Evolutionary conservation across 1,140 invertebrate genomes (phyloP).

Genomic region (Neodiprion lecontei): DNA sequence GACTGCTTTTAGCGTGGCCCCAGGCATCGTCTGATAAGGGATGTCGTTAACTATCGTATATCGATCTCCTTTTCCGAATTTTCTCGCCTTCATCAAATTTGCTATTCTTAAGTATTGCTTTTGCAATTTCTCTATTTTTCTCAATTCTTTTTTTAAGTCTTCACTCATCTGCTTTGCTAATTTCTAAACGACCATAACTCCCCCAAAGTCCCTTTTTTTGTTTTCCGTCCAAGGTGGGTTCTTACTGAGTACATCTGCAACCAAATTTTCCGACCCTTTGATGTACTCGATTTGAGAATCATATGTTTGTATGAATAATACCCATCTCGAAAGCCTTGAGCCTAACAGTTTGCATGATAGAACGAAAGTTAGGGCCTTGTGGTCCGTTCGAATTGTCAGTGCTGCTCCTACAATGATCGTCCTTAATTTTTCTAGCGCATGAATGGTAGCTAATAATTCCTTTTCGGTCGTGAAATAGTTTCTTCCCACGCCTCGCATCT

Average conservation of each 20-base stretch:
- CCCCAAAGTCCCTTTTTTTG: neutral
- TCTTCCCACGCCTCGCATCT: conserved; percentile 45
- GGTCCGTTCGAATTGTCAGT: conserved; percentile 59
- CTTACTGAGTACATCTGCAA: conserved; percentile 2
- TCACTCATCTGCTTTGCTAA: neutral
- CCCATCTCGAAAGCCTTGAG: conserved; percentile 54
- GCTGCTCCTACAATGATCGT: conserved; percentile 44
- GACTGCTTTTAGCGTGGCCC: neutral
- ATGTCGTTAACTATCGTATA: neutral
- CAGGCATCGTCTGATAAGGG: neutral
- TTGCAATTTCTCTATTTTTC: neutral
- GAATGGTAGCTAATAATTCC: conserved; percentile 56
- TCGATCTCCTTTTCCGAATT: neutral
- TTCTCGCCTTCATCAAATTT: neutral
- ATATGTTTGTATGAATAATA: conserved; percentile 51
- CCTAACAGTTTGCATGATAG: conserved; percentile 48
- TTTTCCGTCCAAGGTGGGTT: neutral
- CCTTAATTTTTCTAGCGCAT: conserved; percentile 50
- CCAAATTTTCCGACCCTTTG: conserved; percentile 17
- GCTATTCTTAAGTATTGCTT: neutral
- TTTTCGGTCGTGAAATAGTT: conserved; percentile 53
- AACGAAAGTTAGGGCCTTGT: conserved; percentile 55
- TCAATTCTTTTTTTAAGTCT: conserved; percentile 7
- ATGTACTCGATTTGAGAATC: conserved; percentile 48
- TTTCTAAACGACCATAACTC: neutral